phyloP scores from a whole-genome alignment of 2,888 invertebrate genomes.

The Campoplex capitator region DNA sequence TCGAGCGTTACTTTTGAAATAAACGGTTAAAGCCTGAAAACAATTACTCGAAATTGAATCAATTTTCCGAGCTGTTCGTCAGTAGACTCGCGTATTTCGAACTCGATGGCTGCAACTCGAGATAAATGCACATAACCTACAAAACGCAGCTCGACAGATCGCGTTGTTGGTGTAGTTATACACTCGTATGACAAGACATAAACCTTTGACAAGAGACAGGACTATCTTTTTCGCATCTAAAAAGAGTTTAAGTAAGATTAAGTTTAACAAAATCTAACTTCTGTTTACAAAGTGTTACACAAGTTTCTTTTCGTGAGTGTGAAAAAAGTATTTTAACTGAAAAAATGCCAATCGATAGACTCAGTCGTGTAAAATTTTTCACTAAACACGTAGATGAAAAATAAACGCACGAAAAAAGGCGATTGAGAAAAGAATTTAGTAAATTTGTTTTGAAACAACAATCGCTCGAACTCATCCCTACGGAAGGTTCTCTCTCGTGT shows the following conservation, averaged over 20 bases:
- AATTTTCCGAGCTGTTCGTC: neutral
- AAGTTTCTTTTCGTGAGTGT: neutral
- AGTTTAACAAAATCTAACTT: neutral
- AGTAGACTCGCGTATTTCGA: neutral
- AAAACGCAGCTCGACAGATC: neutral
- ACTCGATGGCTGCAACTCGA: neutral
- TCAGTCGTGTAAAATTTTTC: neutral
- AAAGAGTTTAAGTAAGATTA: neutral
- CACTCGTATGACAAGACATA: neutral
- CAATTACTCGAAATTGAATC: neutral
- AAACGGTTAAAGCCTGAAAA: neutral
- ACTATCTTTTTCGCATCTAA: neutral
- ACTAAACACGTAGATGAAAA: neutral
- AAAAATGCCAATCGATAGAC: neutral
- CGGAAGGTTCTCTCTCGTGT: conserved; percentile 58
- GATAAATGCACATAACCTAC: neutral
- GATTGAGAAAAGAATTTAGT: neutral
- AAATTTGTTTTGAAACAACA: conserved; percentile 35
- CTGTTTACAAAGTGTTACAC: neutral
- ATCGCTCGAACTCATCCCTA: conserved; percentile 63
- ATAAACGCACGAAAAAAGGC: neutral
- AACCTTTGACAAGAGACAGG: neutral
- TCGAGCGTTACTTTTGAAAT: neutral
- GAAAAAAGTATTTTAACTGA: neutral
- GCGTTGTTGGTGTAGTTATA: neutral